Evolutionary conservation across 2,113 vertebrate genomes (phyloP).

Genomic region (Ceuthmochares aereus): DNA sequence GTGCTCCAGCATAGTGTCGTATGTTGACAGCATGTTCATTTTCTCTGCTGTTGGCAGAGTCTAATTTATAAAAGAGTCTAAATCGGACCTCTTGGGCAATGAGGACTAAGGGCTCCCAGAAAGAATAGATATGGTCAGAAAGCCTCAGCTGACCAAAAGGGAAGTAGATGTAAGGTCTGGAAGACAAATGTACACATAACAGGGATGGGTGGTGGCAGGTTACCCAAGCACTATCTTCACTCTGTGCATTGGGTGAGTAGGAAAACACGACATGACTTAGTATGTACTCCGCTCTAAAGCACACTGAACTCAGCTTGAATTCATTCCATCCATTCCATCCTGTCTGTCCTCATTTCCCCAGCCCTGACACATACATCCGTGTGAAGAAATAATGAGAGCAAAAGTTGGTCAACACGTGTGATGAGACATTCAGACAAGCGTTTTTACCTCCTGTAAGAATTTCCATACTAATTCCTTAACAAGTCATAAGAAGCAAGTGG

Average conservation of each 20-base stretch:
- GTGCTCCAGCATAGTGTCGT: not conserved
- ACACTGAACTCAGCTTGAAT: not conserved
- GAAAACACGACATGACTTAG: not conserved
- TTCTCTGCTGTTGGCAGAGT: not conserved
- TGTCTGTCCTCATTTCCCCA: not conserved
- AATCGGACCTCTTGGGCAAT: not conserved
- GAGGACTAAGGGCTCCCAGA: not conserved
- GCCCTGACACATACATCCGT: not conserved
- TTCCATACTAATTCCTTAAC: not conserved
- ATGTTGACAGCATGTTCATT: rapidly evolving
- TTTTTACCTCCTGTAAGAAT: not conserved
- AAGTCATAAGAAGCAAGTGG: not conserved
- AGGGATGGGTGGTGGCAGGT: not conserved
- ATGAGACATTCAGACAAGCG: not conserved
- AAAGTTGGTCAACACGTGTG: not conserved
- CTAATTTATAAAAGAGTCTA: not conserved
- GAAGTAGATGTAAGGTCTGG: not conserved
- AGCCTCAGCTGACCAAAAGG: not conserved
- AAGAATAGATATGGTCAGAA: not conserved
- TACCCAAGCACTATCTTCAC: not conserved
- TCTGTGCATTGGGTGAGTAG: rapidly evolving
- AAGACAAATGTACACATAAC: not conserved
- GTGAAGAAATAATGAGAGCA: not conserved
- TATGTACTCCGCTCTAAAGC: not conserved
- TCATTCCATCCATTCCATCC: not conserved